phyloP scores from a whole-genome alignment of 2,888 invertebrate genomes.

The Eilema sororculum region DNA sequence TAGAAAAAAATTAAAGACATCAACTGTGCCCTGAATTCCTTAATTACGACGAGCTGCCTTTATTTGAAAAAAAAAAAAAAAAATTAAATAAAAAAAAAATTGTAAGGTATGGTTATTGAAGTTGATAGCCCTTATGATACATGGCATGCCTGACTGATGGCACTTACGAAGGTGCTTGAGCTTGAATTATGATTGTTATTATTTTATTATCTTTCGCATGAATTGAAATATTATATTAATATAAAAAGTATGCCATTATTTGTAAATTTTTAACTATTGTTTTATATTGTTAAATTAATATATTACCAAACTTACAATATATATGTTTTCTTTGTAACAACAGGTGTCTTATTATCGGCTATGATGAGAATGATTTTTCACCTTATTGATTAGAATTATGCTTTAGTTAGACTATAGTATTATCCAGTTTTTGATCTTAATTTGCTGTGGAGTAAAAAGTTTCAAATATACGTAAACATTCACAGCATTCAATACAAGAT shows the following conservation, averaged over 20 bases:
- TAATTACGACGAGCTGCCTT: no score
- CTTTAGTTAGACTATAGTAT: no score
- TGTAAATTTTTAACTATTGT: background rate
- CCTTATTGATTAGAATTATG: background rate
- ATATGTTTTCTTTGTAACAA: background rate
- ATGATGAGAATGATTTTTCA: background rate
- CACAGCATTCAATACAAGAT: background rate
- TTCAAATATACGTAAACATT: background rate
- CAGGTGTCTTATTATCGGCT: background rate
- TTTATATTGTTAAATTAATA: background rate
- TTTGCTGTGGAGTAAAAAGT: no score
- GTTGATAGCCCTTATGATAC: background rate
- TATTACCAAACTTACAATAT: background rate
- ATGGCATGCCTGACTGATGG: background rate
- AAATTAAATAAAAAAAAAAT: background rate
- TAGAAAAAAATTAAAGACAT: background rate
- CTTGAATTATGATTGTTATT: background rate
- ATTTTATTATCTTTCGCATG: background rate
- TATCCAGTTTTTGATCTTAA: no score
- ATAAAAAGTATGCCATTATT: background rate
- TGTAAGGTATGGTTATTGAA: background rate
- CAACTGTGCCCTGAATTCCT: background rate
- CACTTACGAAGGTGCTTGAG: background rate
- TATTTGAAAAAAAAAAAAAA: background rate
- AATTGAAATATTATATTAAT: background rate